Evolutionary conservation across 2,113 vertebrate genomes (phyloP).

Genomic region (Chionodraco myersi): DNA sequence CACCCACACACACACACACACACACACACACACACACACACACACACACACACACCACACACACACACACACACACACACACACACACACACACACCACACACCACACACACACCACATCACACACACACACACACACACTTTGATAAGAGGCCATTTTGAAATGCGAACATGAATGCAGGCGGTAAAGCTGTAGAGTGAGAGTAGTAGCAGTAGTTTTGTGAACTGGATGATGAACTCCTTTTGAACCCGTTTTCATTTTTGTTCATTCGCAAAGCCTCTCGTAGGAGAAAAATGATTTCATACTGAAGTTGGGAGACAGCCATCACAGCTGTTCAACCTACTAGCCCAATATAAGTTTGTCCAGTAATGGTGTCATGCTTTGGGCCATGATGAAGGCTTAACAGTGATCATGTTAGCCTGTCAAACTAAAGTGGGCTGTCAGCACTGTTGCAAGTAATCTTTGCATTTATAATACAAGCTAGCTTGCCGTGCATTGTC

Average conservation of each 20-base stretch:
- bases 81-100: too few species aligned
- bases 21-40: too few species aligned
- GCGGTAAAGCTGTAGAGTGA: constrained; percentile 2
- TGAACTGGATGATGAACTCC: constrained; percentile 26
- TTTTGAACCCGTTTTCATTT: constrained; percentile 41
- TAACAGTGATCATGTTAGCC: constrained; percentile 6
- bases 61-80: too few species aligned
- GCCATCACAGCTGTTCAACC: constrained; percentile 58
- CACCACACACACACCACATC: too few species aligned
- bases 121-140: too few species aligned
- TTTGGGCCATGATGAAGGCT: constrained; percentile 63
- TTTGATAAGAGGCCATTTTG: constrained; percentile 40
- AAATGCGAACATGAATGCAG: constrained; percentile 28
- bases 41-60: too few species aligned
- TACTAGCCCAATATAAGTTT: constrained; percentile 59
- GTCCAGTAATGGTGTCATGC: constrained; percentile 67
- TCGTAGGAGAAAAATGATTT: constrained; percentile 12
- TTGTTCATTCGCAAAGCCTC: constrained; percentile 18
- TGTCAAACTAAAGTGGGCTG: constrained; percentile 42
- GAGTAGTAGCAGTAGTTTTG: too few species aligned
- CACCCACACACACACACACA: too few species aligned
- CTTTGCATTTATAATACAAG: constrained; percentile 30
- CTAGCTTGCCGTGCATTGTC: constrained; percentile 10
- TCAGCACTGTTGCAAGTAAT: constrained; percentile 16
- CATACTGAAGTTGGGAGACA: constrained; percentile 50